Base-by-base conservation (phyloP, 2,797 vertebrate genomes). In the Oreortyx pictus region DNA sequence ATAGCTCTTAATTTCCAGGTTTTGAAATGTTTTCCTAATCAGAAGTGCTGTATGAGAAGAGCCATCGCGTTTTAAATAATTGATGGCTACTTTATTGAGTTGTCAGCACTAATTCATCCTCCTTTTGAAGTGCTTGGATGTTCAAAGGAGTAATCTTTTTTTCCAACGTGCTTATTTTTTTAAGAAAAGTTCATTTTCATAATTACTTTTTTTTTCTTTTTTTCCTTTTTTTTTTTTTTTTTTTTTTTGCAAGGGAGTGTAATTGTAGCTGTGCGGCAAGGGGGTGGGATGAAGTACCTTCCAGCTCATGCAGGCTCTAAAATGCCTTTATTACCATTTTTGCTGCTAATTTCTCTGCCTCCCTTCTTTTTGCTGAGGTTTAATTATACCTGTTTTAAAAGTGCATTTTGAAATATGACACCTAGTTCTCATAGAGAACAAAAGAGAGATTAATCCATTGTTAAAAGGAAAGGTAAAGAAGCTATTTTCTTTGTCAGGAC, bases 61-160 rank as follows among this genome's bases (percentile, higher is more conserved):
- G 95, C 96, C 96, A 88, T 90, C 44, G 5, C 91, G 47, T 82
- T 96, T 92, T 97, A 86, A 97, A 97, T 97, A 97, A 97, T 97
- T 97, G 97, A 97, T 96, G 96, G 95, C 95, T 94, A 96, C 94
- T 96, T 97, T 96, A 95, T 96, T 91, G 96, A 97, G 94, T 95
- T 96, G 96, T 96, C 97, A 96, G 92, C 88, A 65, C 86, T 66
- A 94, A 97, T 96, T 93, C 91, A 83, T 96, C 88, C 91, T 92
- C 90, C 90, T 96, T 90, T 92, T 87, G 86, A 93, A 95, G 70
- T 13, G 68, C 90, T 31, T 20, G 5, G 75, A 46, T 64, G 88
- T 94, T 95, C 87, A 77, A 96, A 89, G 91, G 78, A 95, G n/a
- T 92, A 90, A 95, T 96, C 93, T 92, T 96, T 96, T 41, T 41